Percentiles rank a stretch among this genome's conserved stretches.
These are phyloP conservation scores for Myotis findleyi DNA, from an alignment of 2,797 vertebrate species.

Conservation along the genomic window DNA sequence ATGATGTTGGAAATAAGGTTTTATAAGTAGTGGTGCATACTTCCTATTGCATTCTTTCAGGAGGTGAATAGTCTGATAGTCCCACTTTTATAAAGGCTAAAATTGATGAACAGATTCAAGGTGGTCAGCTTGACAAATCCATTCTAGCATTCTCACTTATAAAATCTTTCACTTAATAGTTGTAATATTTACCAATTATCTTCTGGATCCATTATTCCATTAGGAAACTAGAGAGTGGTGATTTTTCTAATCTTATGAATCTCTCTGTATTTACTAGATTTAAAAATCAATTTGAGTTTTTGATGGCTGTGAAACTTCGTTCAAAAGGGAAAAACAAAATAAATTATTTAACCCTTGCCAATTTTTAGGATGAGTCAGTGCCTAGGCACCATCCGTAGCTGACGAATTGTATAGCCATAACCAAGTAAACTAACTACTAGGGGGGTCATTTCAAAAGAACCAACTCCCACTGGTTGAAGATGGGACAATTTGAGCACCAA, in stretches of 20 bases:
- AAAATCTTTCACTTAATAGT: neutral
- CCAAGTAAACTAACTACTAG: neutral
- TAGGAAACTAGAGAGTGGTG: conserved; percentile 2
- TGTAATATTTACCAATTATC: neutral
- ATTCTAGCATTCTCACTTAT: neutral
- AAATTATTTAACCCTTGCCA: neutral
- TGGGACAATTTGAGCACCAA: neutral
- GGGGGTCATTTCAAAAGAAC: neutral
- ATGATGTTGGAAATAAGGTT: neutral
- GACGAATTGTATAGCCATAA: neutral
- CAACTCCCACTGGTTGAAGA: neutral
- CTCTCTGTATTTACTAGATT: conserved; percentile 17
- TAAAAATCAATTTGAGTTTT: conserved; percentile 33
- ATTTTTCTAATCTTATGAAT: neutral
- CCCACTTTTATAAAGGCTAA: conserved; percentile 21
- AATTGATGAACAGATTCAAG: neutral
- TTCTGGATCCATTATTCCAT: conserved; percentile 12
- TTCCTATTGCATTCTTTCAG: neutral
- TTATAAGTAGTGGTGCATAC: neutral
- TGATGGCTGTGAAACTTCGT: neutral
- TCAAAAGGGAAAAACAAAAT: neutral
- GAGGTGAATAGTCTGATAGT: neutral
- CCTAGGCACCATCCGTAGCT: neutral
- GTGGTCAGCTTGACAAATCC: neutral
- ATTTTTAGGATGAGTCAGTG: neutral